Conservation (phyloP, 2,797 vertebrate genomes). For the Pseudochaenichthys georgianus region DNA sequence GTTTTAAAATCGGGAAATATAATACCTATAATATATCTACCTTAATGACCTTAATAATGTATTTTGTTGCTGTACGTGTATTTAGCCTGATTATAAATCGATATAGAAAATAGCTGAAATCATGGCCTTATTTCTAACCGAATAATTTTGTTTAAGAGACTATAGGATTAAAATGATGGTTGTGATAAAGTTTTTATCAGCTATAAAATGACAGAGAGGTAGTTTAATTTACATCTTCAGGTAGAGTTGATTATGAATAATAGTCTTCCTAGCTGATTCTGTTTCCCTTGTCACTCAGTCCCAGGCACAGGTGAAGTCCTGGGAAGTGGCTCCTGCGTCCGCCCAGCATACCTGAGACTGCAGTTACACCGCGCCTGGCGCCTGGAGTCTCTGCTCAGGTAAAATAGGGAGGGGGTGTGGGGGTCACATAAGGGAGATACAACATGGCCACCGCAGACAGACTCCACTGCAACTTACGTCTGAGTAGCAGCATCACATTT, state of each 20-base stretch:
- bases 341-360: constrained; percentile 92
- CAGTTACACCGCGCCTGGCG: constrained; percentile 91
- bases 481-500: constrained; percentile 80
- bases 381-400: constrained; percentile 85
- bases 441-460: constrained; percentile 81
- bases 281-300: constrained; percentile 68
- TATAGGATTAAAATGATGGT: constrained; percentile 22
- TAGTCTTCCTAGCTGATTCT: constrained; percentile 45
- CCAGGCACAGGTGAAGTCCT: constrained; percentile 78
- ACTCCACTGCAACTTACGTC: constrained; percentile 81
- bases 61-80: neutral
- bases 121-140: neutral
- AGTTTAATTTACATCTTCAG: constrained; percentile 33
- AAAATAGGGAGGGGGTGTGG: constrained; percentile 61
- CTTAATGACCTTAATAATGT: neutral
- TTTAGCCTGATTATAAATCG: neutral
- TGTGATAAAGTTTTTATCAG: constrained; percentile 37
- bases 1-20: neutral
- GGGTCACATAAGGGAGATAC: constrained; percentile 68
- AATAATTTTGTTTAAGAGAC: constrained; percentile 11
- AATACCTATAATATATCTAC: neutral
- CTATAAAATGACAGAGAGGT: constrained; percentile 25
- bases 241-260: constrained; percentile 57
- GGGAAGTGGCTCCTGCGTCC: constrained; percentile 86
- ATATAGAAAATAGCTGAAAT: neutral